Base-by-base conservation (phyloP, 2,888 invertebrate genomes). In the Drosophila limbata region DNA sequence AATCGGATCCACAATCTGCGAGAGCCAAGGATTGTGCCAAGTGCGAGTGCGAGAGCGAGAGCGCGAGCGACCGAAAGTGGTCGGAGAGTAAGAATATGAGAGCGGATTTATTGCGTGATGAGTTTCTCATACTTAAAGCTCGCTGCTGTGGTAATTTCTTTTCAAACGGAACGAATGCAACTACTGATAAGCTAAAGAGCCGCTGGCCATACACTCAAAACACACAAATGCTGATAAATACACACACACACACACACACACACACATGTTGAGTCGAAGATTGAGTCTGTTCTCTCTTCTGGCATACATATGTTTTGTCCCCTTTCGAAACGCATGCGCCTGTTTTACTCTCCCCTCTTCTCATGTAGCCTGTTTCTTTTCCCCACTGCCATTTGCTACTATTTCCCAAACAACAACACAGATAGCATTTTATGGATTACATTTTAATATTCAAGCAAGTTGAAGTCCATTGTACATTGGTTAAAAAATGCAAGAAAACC, bases 381-480 rank as follows among this genome's bases (percentile, higher is more conserved):
- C 57, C 61, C 67, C 42, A 33, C 39, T 64, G 37, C 35, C 65
- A 51, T 47, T 61, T 45, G 13, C 64, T 10, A 45, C 62, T 61
- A 51, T 62, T 76, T 48, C 50, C 56, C 51, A 57, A 57, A 70
- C 79, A 70, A 60, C 55, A 76, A 70, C 52, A 70, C 60, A 77
- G 73, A 76, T 72, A 77, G 68, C 69, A 45, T 62, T 74, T 72
- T 69, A 70, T 82, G 83, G 84, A 75, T 80, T 77, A 88, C 84
- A 82, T 66, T 33, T 48, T 73, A 68, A 77, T 74, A 63, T 67
- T 57, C 63, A 69, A 74, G 51, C 50, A 66, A 56, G 47, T 50
- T 53, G 28, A 60, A 73, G 77, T 71, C 31, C 65, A 68, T 37
- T 48, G 63, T 45, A 84, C 84, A 77, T 75, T 84, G 88, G 80